phyloP scores from a whole-genome alignment of 2,113 vertebrate species.

The Leptobrachium leishanense region DNA sequence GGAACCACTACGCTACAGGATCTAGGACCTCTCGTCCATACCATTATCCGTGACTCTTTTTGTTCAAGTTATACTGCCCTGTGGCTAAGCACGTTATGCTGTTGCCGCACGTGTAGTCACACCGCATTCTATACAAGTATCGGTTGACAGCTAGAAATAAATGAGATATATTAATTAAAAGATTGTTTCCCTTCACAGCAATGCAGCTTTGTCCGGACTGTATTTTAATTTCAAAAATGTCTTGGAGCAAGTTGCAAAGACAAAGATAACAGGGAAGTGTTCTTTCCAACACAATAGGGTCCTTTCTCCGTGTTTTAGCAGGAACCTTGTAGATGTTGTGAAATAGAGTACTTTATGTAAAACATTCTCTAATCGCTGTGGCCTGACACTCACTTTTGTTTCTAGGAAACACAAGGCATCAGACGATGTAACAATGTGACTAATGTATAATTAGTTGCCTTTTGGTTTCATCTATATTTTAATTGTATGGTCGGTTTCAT shows the following conservation, averaged over 20 bases:
- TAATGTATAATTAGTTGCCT: background rate
- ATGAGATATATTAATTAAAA: background rate
- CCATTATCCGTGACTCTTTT: too few species aligned
- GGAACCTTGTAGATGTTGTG: constrained; percentile 16
- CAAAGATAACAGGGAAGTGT: constrained; percentile 32
- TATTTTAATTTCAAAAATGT: background rate
- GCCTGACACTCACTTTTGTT: background rate
- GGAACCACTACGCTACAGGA: too few species aligned
- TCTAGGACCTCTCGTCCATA: too few species aligned
- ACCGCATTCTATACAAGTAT: too few species aligned
- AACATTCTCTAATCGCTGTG: background rate
- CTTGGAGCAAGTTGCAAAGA: constrained; percentile 1
- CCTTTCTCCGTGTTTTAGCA: constrained; percentile 3
- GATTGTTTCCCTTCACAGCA: background rate
- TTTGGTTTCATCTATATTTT: too few species aligned
- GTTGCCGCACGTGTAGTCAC: too few species aligned
- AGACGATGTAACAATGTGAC: background rate
- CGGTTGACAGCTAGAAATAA: too few species aligned
- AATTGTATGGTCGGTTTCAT: background rate
- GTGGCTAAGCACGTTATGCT: too few species aligned
- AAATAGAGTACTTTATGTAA: constrained; percentile 1
- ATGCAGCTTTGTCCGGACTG: background rate
- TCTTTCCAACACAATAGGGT: constrained; percentile 11
- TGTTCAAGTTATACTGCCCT: too few species aligned
- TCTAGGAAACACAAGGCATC: background rate